Evolutionary conservation across 2,888 invertebrate genomes (phyloP).

Genomic region (Drosophila suboccidentalis): DNA sequence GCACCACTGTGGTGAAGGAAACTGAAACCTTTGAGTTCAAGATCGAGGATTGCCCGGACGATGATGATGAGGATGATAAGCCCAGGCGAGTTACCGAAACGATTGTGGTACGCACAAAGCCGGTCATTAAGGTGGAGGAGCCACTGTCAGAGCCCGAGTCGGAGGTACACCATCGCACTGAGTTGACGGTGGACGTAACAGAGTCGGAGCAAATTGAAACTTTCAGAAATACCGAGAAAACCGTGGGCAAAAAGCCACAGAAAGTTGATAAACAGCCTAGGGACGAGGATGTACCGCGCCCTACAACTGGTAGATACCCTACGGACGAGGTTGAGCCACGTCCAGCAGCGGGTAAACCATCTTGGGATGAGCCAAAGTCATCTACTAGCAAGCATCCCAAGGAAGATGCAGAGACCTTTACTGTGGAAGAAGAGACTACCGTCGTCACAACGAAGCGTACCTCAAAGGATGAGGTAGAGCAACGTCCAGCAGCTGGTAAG

Average conservation of each 20-base stretch:
- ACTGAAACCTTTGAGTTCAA: constrained; percentile 75
- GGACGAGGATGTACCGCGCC: not conserved
- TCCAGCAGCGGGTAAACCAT: constrained; percentile 3
- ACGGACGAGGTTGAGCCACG: not conserved
- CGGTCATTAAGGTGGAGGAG: constrained; percentile 64
- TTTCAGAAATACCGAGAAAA: constrained; percentile 8
- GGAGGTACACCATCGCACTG: constrained; percentile 27
- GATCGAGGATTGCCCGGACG: constrained; percentile 83
- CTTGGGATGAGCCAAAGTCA: constrained; percentile 21
- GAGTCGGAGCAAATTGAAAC: constrained; percentile 42
- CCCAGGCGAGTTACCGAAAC: constrained; percentile 54
- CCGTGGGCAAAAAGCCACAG: not conserved
- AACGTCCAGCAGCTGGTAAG: constrained; percentile 2
- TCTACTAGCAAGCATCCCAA: not conserved
- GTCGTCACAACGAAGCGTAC: not conserved
- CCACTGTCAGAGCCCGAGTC: constrained; percentile 40
- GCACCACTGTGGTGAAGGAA: constrained; percentile 26
- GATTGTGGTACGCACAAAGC: constrained; percentile 52
- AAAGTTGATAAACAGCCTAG: not conserved
- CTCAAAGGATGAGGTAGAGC: constrained; percentile 4
- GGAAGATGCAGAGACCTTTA: constrained; percentile 10
- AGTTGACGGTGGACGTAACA: constrained; percentile 45
- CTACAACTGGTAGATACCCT: not conserved
- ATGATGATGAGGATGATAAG: constrained; percentile 73
- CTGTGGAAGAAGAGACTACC: constrained; percentile 4